phyloP scores from a whole-genome alignment of 2,113 vertebrate species.

The Coptodon rendalli region DNA sequence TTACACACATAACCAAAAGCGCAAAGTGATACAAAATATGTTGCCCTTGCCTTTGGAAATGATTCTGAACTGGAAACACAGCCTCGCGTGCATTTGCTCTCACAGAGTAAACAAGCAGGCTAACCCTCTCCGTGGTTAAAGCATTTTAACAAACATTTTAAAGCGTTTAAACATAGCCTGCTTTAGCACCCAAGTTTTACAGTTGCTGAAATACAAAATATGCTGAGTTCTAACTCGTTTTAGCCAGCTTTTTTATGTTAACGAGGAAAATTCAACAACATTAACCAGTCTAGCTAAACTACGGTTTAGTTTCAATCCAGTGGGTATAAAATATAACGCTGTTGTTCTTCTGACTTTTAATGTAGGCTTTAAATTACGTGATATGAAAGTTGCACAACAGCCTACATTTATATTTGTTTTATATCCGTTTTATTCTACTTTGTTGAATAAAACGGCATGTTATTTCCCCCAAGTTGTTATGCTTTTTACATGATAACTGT shows the following conservation, averaged over 20 bases:
- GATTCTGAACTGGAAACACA: slow-evolving; percentile 22
- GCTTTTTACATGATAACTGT: background rate
- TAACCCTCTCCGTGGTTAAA: background rate
- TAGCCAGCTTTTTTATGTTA: background rate
- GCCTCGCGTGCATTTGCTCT: background rate
- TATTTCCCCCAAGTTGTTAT: accelerated
- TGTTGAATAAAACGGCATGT: background rate
- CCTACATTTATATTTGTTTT: background rate
- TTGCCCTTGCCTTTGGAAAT: slow-evolving; percentile 48
- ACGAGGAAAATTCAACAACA: background rate
- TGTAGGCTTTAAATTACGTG: background rate
- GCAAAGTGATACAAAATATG: background rate
- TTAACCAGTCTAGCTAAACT: background rate
- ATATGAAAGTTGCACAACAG: background rate
- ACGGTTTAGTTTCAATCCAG: background rate
- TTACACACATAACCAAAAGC: background rate
- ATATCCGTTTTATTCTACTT: background rate
- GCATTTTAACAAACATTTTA: background rate
- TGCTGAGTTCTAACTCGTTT: background rate
- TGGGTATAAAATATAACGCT: background rate
- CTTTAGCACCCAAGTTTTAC: background rate
- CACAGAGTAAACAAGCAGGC: background rate
- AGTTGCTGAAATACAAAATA: background rate
- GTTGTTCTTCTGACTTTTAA: background rate
- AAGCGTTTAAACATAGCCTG: background rate